Evolutionary conservation across 2,113 vertebrate species (phyloP).

Genomic region (Sebastes schlegelii): DNA sequence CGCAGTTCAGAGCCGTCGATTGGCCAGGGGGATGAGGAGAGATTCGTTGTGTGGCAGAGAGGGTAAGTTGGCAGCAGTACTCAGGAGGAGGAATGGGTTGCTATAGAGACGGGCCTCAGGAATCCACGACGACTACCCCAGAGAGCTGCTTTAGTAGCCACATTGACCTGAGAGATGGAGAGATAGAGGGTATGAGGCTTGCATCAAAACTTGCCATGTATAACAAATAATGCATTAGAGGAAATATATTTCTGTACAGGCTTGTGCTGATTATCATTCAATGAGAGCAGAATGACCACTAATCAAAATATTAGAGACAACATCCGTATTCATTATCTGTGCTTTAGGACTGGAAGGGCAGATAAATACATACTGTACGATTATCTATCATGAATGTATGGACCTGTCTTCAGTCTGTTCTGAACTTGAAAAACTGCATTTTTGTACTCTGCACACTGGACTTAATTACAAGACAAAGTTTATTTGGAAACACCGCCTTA

Average conservation of each 20-base stretch:
- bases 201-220: background rate
- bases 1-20: constrained; percentile 51
- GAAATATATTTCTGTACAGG: background rate
- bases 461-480: constrained; percentile 36
- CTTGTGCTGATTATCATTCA: background rate
- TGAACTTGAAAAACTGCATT: background rate
- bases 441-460: background rate
- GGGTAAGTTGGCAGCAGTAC: constrained; percentile 37
- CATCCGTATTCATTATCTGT: background rate
- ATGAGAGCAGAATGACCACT: background rate
- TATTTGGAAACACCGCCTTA: constrained; percentile 42
- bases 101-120: constrained; percentile 71
- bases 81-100: constrained; percentile 64
- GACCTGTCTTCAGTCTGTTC: background rate
- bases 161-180: constrained; percentile 71
- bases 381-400: constrained; percentile 1
- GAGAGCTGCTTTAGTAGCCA: constrained; percentile 61
- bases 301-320: background rate
- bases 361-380: background rate
- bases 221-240: constrained; percentile 18
- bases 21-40: constrained; percentile 53
- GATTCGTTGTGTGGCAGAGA: constrained; percentile 42
- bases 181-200: background rate
- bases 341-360: background rate
- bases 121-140: constrained; percentile 67